Percentiles rank a stretch among this genome's conserved stretches.
Evolutionary conservation across 2,888 invertebrate genomes (phyloP).

Genomic region (Scotopteryx bipunctaria): DNA sequence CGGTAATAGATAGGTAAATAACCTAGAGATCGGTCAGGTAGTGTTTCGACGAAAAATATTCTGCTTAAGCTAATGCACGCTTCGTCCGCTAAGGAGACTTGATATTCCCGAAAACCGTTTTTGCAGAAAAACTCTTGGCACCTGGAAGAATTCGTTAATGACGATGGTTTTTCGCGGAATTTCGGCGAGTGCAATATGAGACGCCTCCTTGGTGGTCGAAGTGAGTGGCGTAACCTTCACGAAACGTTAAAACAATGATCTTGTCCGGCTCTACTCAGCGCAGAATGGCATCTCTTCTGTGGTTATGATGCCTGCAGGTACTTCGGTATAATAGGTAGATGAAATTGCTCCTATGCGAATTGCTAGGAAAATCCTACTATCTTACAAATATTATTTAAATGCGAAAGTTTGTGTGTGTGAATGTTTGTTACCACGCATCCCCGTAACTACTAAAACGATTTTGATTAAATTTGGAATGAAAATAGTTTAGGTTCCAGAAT

Average conservation of each 20-base stretch:
- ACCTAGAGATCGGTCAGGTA: slow-evolving; percentile 1
- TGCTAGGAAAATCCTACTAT: no score
- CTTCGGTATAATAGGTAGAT: neutral
- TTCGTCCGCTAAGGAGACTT: slow-evolving; percentile 8
- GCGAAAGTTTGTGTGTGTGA: no score
- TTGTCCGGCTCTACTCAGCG: slow-evolving; percentile 24
- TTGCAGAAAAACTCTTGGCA: slow-evolving; percentile 56
- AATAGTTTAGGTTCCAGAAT: no score
- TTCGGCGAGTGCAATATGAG: slow-evolving; percentile 64
- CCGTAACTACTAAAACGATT: no score
- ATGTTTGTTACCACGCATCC: no score
- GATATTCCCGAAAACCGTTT: slow-evolving; percentile 17
- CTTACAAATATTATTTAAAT: no score
- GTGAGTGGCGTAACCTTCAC: slow-evolving; percentile 46
- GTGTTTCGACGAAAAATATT: neutral
- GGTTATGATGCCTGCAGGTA: slow-evolving; percentile 16
- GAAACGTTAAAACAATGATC: slow-evolving; percentile 41
- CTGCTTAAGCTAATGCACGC: neutral
- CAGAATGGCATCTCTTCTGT: slow-evolving; percentile 24
- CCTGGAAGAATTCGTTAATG: slow-evolving; percentile 65
- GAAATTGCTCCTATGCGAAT: slow-evolving; percentile 6
- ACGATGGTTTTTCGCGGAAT: slow-evolving; percentile 69
- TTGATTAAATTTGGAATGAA: no score
- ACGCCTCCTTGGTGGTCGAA: slow-evolving; percentile 67
- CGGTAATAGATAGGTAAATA: slow-evolving; percentile 23